Evolutionary conservation across 1,140 invertebrate species (phyloP).

Genomic region (Grapholita molesta): DNA sequence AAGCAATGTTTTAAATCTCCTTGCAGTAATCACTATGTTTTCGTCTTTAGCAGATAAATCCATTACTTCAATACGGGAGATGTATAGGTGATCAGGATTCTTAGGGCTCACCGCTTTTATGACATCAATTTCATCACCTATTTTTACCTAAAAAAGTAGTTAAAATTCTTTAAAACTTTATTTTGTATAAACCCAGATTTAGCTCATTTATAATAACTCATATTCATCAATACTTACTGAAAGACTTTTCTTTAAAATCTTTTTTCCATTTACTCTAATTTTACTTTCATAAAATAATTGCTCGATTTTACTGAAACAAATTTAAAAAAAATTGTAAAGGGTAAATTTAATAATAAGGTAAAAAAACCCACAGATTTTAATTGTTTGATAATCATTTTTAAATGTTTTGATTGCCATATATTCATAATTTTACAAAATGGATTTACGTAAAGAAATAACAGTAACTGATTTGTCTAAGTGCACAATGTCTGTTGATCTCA

Average conservation of each 20-base stretch:
- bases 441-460: no score
- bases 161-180: constrained; percentile 12
- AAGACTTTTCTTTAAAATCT: constrained; percentile 82
- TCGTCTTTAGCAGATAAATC: constrained; percentile 66
- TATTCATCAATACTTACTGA: constrained; percentile 58
- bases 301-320: constrained; percentile 81
- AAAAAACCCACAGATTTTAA: no score
- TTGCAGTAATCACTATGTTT: constrained; percentile 74
- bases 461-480: no score
- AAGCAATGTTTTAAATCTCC: constrained; percentile 79
- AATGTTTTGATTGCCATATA: no score
- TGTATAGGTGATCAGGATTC: constrained; percentile 80
- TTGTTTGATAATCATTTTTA: no score
- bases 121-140: constrained; percentile 83
- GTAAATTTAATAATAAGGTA: no score
- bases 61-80: constrained; percentile 81
- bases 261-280: constrained; percentile 83
- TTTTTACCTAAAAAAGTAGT: constrained; percentile 58
- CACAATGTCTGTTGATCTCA: no score
- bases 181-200: no score
- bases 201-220: constrained; percentile 20
- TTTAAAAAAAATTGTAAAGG: constrained; percentile 18
- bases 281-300: constrained; percentile 82
- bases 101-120: constrained; percentile 78
- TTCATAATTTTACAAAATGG: no score